Base-by-base conservation (phyloP, 1,140 invertebrate genomes). In the Eueides isabella region DNA sequence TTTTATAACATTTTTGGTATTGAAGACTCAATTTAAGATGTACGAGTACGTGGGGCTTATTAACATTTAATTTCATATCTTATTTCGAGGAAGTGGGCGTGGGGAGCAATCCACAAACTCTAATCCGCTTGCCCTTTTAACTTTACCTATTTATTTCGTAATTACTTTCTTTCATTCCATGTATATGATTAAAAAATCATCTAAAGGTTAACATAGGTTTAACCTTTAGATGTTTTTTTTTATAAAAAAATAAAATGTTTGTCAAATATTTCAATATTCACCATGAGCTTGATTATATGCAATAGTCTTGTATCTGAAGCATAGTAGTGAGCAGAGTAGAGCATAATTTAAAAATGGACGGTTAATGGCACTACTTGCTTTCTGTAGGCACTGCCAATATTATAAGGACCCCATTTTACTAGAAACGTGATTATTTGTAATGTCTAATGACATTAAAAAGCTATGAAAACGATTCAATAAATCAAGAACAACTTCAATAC, bases 401-500 rank as follows among this genome's bases (percentile, higher is more conserved):
- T n/a, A n/a, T n/a, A n/a, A n/a, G n/a, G 35, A n/a, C 19, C 19
- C 1, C 19, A 55, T 26, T 9, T 12, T 55, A 26, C 9, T 19
- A 26, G 4, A 19, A 44, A 44, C 19, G n/a, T 44, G 19, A 44
- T 55, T 9, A 23, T 55, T 23, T 55, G 48, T 23, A 23, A 55
- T 55, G 48, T 55, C 19, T 55, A 55, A 55, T 26, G 48, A 55
- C 48, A 55, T 55, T 55, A 55, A 55, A 55, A 55, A 55, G 48
- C 48, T 23, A 55, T 55, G 23, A 55, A 55, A 55, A 55, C 48
- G 48, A 23, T 55, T 55, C 12, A 55, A 35, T 63, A 38, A 71
- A 71, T 71, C 68, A 71, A 71, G 61, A 63, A 28, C 33, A 28
- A 71, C 29, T 70, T 61, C 6, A 62, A 35, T 69, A 33, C 23